phyloP scores from a whole-genome alignment of 2,797 vertebrate genomes.

The Percopsis omiscomaycus region DNA sequence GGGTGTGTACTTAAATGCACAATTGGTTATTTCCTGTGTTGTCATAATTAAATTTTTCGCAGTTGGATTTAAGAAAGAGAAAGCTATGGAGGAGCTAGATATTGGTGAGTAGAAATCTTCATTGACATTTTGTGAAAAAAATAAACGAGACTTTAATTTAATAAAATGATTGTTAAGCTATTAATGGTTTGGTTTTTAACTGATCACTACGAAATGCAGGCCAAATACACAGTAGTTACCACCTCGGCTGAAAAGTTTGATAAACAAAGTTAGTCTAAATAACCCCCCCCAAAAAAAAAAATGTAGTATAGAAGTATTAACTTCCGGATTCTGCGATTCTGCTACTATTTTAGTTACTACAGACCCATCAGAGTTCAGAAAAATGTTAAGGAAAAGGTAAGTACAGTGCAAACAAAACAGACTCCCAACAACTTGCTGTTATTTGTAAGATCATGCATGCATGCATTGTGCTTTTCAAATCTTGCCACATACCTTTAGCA shows the following conservation, averaged over 20 bases:
- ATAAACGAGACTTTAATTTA: neutral
- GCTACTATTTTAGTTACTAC: conserved; percentile 53
- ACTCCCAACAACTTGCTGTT: neutral
- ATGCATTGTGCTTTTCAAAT: neutral
- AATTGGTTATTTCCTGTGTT: neutral
- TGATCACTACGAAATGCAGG: too few species aligned
- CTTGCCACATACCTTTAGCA: conserved; percentile 38
- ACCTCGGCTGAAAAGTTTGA: too few species aligned
- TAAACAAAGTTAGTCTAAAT: too few species aligned
- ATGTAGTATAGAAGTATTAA: too few species aligned
- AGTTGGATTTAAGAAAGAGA: conserved; percentile 79
- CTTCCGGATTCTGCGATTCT: neutral
- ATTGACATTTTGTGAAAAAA: neutral
- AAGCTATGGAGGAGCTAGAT: conserved; percentile 37
- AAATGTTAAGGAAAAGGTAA: conserved; percentile 82
- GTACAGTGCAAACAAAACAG: conserved; percentile 9
- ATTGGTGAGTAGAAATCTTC: conserved; percentile 18
- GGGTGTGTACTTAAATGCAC: neutral
- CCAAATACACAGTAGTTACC: too few species aligned
- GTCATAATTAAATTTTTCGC: conserved; percentile 9
- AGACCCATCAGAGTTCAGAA: conserved; percentile 79
- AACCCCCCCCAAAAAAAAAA: neutral
- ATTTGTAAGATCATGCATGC: neutral
- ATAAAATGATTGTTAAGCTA: too few species aligned
- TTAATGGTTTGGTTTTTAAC: too few species aligned